Percentiles rank a stretch among this genome's conserved stretches.
phyloP scores from a whole-genome alignment of 2,113 vertebrate species.

The Cheirogaleus medius region DNA sequence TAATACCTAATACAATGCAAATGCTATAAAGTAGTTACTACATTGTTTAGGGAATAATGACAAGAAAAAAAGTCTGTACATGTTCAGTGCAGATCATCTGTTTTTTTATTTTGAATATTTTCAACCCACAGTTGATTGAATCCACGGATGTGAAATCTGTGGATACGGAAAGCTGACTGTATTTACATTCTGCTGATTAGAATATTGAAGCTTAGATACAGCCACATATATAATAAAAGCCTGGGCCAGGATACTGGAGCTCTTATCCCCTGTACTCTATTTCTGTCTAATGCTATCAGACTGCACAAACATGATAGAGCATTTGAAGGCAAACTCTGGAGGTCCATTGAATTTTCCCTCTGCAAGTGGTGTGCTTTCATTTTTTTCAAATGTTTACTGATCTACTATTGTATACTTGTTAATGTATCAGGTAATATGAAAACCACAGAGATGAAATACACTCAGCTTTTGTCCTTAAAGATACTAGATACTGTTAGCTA shows the following conservation, averaged over 20 bases:
- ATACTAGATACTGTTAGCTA: background rate
- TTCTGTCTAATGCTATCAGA: background rate
- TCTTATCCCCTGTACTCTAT: background rate
- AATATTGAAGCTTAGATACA: background rate
- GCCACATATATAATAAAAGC: background rate
- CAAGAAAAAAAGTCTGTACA: background rate
- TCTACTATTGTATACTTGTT: background rate
- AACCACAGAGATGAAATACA: background rate
- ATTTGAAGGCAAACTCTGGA: background rate
- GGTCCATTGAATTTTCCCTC: background rate
- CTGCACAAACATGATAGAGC: background rate
- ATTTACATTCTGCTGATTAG: background rate
- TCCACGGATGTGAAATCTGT: background rate
- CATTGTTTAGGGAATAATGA: background rate
- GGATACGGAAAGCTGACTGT: background rate
- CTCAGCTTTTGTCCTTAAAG: background rate
- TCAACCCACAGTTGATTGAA: background rate
- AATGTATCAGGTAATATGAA: background rate
- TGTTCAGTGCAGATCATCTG: background rate
- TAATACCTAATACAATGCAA: background rate
- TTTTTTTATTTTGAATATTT: background rate
- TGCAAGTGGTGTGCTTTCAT: background rate
- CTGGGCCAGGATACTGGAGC: background rate
- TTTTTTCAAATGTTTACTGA: background rate
- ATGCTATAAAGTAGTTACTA: background rate